Evolutionary conservation across 2,888 invertebrate genomes (phyloP).

Genomic region (Ypsolopha scabrella): DNA sequence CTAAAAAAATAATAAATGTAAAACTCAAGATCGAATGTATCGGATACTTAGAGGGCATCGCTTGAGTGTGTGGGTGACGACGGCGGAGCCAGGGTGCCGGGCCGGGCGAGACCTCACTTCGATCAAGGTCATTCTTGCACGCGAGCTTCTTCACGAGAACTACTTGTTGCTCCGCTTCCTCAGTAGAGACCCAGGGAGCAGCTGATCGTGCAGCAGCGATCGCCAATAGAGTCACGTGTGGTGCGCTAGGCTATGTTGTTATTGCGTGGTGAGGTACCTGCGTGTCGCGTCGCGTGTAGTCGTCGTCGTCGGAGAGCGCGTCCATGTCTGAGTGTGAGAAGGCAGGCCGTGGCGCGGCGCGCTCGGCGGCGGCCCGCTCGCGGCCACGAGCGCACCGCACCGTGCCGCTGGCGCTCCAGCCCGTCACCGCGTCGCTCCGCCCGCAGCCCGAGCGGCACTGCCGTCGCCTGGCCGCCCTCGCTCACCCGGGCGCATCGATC

Average conservation of each 20-base stretch:
- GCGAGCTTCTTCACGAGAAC: slow-evolving; percentile 32
- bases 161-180: slow-evolving; percentile 48
- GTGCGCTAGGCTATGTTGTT: background rate
- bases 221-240: background rate
- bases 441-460: slow-evolving; percentile 63
- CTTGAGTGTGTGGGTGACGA: background rate
- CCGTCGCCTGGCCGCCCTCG: slow-evolving; percentile 21
- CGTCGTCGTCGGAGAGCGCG: slow-evolving; percentile 66
- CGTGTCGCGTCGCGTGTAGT: slow-evolving; percentile 54
- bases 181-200: slow-evolving; percentile 19
- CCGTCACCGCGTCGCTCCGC: slow-evolving; percentile 57
- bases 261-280: slow-evolving; percentile 38
- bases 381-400: slow-evolving; percentile 19
- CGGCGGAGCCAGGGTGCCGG: slow-evolving; percentile 22
- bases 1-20: too few relatives aligned
- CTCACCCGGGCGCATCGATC: slow-evolving; percentile 38
- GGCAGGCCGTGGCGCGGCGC: slow-evolving; percentile 24
- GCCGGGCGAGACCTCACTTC: slow-evolving; percentile 29
- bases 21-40: too few relatives aligned
- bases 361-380: slow-evolving; percentile 48
- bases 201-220: slow-evolving; percentile 17
- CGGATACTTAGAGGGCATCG: background rate
- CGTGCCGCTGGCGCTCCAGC: slow-evolving; percentile 39
- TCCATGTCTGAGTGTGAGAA: slow-evolving; percentile 45
- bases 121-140: slow-evolving; percentile 52